Evolutionary conservation across 2,888 invertebrate genomes (phyloP).

Genomic region (Digitonthophagus gazella): DNA sequence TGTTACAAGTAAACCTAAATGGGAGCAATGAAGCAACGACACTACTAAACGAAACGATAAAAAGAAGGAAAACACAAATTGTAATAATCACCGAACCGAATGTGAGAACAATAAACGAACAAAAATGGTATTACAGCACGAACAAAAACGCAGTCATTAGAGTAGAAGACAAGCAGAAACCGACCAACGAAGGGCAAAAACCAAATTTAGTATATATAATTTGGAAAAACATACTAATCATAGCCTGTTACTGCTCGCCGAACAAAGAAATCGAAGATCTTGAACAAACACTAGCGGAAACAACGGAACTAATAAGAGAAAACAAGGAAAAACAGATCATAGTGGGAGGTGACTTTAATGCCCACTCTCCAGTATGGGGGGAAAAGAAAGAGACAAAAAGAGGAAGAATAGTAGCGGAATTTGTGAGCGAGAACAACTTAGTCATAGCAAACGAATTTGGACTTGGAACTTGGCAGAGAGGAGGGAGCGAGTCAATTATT

Average conservation of each 20-base stretch:
- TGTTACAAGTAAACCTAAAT: neutral
- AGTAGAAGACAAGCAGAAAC: neutral
- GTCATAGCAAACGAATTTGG: neutral
- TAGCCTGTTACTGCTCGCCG: neutral
- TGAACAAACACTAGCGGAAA: neutral
- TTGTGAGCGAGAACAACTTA: neutral
- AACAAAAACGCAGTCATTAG: neutral
- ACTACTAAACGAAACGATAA: neutral
- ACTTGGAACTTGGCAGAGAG: conserved; percentile 4
- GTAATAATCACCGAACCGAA: neutral
- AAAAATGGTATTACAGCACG: neutral
- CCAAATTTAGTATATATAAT: neutral
- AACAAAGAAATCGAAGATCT: neutral
- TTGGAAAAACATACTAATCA: neutral
- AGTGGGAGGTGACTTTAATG: conserved; percentile 22
- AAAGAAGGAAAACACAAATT: neutral
- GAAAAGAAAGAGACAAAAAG: neutral
- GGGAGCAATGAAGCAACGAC: neutral
- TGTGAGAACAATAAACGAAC: neutral
- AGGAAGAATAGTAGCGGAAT: conserved; percentile 16
- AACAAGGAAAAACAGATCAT: neutral
- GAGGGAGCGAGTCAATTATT: conserved; percentile 6
- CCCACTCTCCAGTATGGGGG: conserved; percentile 21
- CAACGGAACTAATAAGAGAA: too few relatives aligned
- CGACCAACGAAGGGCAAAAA: neutral